Evolutionary conservation across 2,113 vertebrate species (phyloP).

Genomic region (Heloderma charlesbogerti): DNA sequence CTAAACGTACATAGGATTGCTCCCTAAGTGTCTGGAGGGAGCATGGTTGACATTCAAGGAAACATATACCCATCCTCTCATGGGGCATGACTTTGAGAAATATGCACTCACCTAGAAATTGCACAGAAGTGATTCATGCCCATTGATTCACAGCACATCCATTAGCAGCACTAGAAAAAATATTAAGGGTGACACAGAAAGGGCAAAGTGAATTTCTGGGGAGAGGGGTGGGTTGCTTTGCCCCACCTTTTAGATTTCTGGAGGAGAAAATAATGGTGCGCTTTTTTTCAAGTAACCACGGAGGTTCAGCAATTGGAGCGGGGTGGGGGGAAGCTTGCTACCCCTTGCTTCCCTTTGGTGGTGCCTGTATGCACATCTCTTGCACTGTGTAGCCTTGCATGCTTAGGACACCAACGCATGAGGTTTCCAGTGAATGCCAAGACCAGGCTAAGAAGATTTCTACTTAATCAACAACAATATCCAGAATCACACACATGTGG

Average conservation of each 20-base stretch:
- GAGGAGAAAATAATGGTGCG: too few relatives aligned
- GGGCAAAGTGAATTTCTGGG: neutral
- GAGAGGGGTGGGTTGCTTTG: neutral
- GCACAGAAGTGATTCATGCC: neutral
- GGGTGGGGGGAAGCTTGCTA: too few relatives aligned
- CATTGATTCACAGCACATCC: neutral
- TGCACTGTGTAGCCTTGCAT: neutral
- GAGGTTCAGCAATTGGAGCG: too few relatives aligned
- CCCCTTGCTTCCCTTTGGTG: too few relatives aligned
- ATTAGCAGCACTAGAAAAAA: neutral
- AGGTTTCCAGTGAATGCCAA: neutral
- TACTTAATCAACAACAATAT: neutral
- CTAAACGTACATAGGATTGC: too few relatives aligned
- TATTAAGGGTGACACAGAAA: neutral
- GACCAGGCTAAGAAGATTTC: neutral
- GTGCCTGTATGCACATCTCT: too few relatives aligned
- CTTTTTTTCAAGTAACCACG: too few relatives aligned
- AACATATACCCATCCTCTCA: neutral
- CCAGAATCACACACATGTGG: neutral
- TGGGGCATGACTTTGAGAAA: neutral
- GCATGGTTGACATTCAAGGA: neutral
- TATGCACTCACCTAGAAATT: neutral
- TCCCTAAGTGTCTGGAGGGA: neutral
- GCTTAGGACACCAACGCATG: neutral
- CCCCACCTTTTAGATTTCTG: too few relatives aligned